Evolutionary conservation across 2,797 vertebrate species (phyloP).

Genomic region (Chiroxiphia lanceolata): DNA sequence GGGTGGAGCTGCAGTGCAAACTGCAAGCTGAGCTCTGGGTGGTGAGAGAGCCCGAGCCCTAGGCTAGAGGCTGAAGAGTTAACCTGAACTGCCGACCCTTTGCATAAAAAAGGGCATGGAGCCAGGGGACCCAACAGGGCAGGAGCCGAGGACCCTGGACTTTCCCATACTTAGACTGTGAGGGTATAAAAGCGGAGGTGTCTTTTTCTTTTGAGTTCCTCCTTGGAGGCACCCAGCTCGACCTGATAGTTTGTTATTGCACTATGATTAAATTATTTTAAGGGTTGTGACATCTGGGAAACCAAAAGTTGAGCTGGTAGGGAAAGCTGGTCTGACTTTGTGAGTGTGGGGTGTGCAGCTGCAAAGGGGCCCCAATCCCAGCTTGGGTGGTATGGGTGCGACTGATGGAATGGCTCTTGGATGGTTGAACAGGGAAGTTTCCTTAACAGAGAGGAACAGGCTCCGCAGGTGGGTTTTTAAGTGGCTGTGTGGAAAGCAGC

Average conservation of each 20-base stretch:
- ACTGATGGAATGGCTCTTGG: not conserved
- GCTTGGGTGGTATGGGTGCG: not conserved
- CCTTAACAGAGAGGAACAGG: not conserved
- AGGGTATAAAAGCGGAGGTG: not conserved
- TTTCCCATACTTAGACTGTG: not conserved
- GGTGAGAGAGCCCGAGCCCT: not conserved
- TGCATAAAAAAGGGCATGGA: not conserved
- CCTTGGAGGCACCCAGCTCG: fast-evolving
- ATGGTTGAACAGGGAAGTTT: not conserved
- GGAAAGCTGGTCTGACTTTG: not conserved
- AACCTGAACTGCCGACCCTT: not conserved
- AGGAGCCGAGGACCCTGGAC: not conserved
- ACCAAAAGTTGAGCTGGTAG: not conserved
- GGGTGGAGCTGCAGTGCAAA: not conserved
- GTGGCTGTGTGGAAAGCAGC: not conserved
- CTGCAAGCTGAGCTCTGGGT: not conserved
- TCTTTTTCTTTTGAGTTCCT: not conserved
- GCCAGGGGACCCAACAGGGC: not conserved
- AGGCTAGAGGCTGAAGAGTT: not conserved
- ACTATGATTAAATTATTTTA: not conserved
- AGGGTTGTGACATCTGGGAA: not conserved
- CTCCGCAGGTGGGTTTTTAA: not conserved
- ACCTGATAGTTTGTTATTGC: not conserved
- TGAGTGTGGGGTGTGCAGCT: not conserved
- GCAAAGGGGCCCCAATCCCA: fast-evolving